Evolutionary conservation across 2,888 invertebrate species (phyloP).

Genomic region (Zaprionus obscuricornis): DNA sequence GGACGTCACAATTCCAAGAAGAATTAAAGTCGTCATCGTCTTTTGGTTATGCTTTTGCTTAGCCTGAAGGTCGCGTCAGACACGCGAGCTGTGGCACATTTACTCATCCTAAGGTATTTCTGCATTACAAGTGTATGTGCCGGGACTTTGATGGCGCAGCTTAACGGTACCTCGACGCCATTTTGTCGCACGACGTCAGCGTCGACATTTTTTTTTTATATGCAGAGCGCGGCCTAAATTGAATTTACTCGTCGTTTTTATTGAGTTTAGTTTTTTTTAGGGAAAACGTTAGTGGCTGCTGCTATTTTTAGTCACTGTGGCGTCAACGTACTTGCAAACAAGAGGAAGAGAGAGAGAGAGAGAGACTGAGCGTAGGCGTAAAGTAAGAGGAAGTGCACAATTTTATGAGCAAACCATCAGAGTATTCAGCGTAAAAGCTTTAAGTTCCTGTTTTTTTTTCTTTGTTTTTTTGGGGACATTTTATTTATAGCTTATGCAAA

Average conservation of each 20-base stretch:
- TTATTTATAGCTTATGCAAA: too few relatives aligned
- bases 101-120: neutral
- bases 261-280: neutral
- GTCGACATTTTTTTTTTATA: constrained; percentile 29
- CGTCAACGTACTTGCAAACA: too few relatives aligned
- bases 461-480: too few relatives aligned
- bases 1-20: constrained; percentile 25
- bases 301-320: constrained; percentile 43
- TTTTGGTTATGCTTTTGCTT: too few relatives aligned
- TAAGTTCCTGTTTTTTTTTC: too few relatives aligned
- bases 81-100: constrained; percentile 51
- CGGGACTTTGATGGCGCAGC: too few relatives aligned
- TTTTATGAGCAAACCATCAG: too few relatives aligned
- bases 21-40: constrained; percentile 1
- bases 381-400: too few relatives aligned
- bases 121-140: constrained; percentile 18
- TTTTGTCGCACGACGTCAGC: constrained; percentile 27
- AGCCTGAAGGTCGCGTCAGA: constrained; percentile 34
- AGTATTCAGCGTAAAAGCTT: too few relatives aligned
- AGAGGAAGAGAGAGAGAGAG: too few relatives aligned
- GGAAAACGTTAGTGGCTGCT: constrained; percentile 13
- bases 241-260: constrained; percentile 25
- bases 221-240: constrained; percentile 21
- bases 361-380: too few relatives aligned
- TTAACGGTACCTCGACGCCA: constrained; percentile 44